Evolutionary conservation across 2,113 vertebrate genomes (phyloP), one percentile per base, ranked within the genome.

Genomic region (Alethe diademata): DNA sequence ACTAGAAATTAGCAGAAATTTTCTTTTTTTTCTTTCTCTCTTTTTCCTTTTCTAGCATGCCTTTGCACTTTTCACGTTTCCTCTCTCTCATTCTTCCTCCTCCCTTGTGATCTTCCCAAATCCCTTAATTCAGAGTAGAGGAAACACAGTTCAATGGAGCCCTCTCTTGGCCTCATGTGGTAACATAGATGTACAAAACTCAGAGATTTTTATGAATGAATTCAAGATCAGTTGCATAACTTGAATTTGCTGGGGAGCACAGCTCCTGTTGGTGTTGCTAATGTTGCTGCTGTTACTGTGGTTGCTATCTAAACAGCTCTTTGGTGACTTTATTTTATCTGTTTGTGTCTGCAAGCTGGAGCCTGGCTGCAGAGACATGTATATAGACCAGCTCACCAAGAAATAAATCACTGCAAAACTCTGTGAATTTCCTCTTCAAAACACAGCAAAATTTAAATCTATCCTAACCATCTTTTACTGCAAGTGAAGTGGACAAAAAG

Each of bases 91-190:
- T 48, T 92, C 51, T 57, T 72, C 50, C 51, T 78, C 35, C n/a
- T 91, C 75, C 71, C 29, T 57, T 42, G n/a, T 47, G 38, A 9
- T 73, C 24, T 74, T 74, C 57, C 53, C 66, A 78, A 85, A 91
- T 50, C 62, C 70, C 12, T 11, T 13, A 26, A 43, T 53, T 45
- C 29, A 62, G 26, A 62, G 42, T 22, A 29, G 20, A 73, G 48
- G 17, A 96, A 93, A 57, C 33, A 4, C 0, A 76, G 92, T 90
- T 97, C 95, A 78, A 20, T 48, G 48, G 73, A 83, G 93, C 97
- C 97, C 97, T 97, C 98, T 97, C 62, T 95, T 78, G 96, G 94
- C 75, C 40, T 96, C 8, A 19, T 45, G 67, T 29, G 57, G n/a
- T 36, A 75, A n/a, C 31, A 72, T 51, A 88, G n/a, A 38, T 15